Evolutionary conservation across 1,140 invertebrate species (phyloP).

Genomic region (Wasmannia auropunctata): DNA sequence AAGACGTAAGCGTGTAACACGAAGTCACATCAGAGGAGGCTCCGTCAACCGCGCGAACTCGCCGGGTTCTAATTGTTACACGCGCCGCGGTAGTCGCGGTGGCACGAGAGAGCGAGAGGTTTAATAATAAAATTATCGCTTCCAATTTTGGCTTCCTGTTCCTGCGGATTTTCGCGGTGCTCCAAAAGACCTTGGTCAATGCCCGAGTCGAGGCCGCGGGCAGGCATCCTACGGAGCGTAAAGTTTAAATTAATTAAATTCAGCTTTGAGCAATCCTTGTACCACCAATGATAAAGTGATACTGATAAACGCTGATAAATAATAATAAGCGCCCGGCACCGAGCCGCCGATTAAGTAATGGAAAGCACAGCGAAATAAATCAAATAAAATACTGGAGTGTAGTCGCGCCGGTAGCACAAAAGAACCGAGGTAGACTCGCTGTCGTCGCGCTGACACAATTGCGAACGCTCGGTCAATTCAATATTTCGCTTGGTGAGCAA

Average conservation of each 20-base stretch:
- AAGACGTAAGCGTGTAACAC: conserved; percentile 12
- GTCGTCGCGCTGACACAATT: no score
- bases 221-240: conserved; percentile 16
- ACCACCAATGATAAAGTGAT: conserved; percentile 1
- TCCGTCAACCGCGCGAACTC: background rate
- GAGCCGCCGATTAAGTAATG: no score
- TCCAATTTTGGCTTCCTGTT: conserved; percentile 2
- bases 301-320: conserved; percentile 20
- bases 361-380: no score
- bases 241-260: conserved; percentile 54
- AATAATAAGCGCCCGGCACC: no score
- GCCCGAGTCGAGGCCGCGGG: conserved; percentile 20
- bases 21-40: background rate
- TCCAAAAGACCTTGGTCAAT: conserved; percentile 29
- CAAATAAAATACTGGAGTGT: no score
- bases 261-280: background rate
- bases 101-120: no score
- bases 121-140: conserved; percentile 20
- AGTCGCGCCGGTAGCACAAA: no score
- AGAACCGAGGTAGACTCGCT: no score
- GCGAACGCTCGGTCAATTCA: no score
- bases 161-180: conserved; percentile 4
- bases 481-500: no score
- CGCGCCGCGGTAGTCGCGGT: background rate
- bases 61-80: background rate